Conservation (phyloP, 2,113 vertebrate species). For the Otolemur garnettii region DNA sequence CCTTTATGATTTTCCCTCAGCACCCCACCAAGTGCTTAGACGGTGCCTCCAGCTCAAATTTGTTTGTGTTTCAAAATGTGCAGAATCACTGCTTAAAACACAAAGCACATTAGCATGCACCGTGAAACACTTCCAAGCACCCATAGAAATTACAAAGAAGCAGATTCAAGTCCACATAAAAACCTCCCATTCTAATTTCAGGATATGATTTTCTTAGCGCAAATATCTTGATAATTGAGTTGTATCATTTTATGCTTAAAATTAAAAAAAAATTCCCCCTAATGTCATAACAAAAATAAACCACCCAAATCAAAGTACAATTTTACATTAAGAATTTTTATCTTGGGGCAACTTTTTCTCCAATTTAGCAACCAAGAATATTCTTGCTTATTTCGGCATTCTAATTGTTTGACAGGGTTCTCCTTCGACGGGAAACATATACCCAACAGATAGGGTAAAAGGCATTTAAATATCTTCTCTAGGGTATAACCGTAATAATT, state of each 20-base stretch:
- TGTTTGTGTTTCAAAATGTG: conserved; percentile 51
- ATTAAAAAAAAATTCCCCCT: conserved; percentile 69
- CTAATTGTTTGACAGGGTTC: conserved; percentile 71
- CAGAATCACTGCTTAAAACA: conserved; percentile 72
- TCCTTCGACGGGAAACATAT: conserved; percentile 39
- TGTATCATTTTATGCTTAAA: conserved; percentile 77
- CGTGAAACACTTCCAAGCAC: conserved; percentile 84
- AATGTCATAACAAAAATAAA: conserved; percentile 79
- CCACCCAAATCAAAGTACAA: conserved; percentile 75
- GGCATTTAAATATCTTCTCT: conserved; percentile 79
- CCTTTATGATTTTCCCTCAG: neutral
- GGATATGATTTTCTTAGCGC: conserved; percentile 73
- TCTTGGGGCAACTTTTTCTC: conserved; percentile 77
- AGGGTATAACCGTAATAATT: conserved; percentile 76
- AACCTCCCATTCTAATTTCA: conserved; percentile 75
- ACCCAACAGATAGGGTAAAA: conserved; percentile 74
- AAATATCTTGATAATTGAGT: conserved; percentile 82
- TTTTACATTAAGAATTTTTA: conserved; percentile 81
- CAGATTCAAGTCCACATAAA: conserved; percentile 75
- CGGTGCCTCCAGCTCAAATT: conserved; percentile 18
- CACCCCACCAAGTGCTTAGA: neutral
- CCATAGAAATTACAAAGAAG: conserved; percentile 68
- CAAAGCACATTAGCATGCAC: conserved; percentile 84
- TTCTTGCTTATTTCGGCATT: conserved; percentile 53
- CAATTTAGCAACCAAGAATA: conserved; percentile 73